phyloP scores from a whole-genome alignment of 1,140 invertebrate genomes.

The Hylaeus volcanicus region DNA sequence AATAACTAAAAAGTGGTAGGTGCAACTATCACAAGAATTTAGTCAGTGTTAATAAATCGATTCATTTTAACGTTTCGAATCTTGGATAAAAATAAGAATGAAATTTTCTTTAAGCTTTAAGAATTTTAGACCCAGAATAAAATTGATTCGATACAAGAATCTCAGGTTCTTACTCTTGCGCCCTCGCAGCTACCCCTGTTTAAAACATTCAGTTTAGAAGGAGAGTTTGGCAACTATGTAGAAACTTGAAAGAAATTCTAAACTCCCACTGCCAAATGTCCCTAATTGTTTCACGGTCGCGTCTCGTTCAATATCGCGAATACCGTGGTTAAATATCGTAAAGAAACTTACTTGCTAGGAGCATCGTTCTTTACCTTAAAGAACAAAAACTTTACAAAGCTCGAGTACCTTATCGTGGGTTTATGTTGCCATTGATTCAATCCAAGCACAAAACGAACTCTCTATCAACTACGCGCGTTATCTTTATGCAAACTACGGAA shows the following conservation, averaged over 20 bases:
- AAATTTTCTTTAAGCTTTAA: no score
- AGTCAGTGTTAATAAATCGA: no score
- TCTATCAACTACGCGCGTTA: neutral
- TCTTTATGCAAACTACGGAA: neutral
- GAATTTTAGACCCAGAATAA: no score
- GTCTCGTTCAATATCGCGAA: neutral
- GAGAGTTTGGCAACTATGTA: no score
- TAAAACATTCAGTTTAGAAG: neutral
- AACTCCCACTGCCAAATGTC: no score
- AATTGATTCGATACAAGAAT: no score
- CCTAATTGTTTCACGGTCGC: neutral
- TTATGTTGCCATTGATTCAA: neutral
- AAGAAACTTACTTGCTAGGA: slow-evolving; percentile 4
- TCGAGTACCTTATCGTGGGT: neutral
- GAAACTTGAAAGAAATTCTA: no score
- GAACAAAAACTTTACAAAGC: slow-evolving; percentile 23
- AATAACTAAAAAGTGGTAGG: no score
- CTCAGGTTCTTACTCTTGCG: neutral
- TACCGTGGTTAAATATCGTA: neutral
- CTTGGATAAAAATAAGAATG: no score
- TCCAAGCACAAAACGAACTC: slow-evolving; percentile 11
- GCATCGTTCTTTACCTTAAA: neutral
- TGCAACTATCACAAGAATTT: no score
- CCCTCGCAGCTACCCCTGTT: neutral
- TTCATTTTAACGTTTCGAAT: no score